Evolutionary conservation across 2,888 invertebrate genomes (phyloP), one percentile per base, ranked within the genome.

Genomic region (Drosophila eohydei): DNA sequence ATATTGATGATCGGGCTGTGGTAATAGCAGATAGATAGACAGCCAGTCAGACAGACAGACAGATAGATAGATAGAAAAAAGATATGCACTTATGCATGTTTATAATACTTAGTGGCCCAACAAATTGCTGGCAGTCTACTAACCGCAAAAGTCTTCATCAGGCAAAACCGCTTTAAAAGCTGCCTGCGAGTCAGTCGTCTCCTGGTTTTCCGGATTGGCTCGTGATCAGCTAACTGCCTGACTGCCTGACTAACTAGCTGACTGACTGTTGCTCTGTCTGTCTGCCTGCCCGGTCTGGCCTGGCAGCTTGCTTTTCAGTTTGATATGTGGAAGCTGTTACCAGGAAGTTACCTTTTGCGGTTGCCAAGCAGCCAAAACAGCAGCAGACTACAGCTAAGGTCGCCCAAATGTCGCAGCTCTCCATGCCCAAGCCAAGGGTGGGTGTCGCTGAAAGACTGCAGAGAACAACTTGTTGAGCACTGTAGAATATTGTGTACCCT

Each of bases 71-170:
- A 69, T 58, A 56, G 65, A 41, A 65, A 50, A 63, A 50, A 71
- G 67, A 70, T 70, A 78, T 72, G 66, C 60, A 66, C 38, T 69
- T 82, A 76, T 82, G 71, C 74, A 60, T 67, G 58, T 40, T 56
- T 59, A 69, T 58, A 69, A 66, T 79, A 77, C 59, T 66, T 77
- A 65, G 34, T 60, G 50, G 56, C 40, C 40, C 55, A 58, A 89
- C 77, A 84, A 87, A 87, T 89, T 87, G 81, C 84, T 70, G 81
- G 57, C 85, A 79, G 71, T 63, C 77, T 79, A 88, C 78, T 86
- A 87, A 89, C 84, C 88, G 88, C 84, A 87, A 73, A 88, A 88
- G 84, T 71, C 84, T 87, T 82, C 75, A 87, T 82, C 85, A 71
- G 54, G n/a, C 51, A 59, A 59, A 60, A 61, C 78, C 61, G 74